Evolutionary conservation across 2,888 invertebrate species (phyloP).

Genomic region (Trichacis sp.): DNA sequence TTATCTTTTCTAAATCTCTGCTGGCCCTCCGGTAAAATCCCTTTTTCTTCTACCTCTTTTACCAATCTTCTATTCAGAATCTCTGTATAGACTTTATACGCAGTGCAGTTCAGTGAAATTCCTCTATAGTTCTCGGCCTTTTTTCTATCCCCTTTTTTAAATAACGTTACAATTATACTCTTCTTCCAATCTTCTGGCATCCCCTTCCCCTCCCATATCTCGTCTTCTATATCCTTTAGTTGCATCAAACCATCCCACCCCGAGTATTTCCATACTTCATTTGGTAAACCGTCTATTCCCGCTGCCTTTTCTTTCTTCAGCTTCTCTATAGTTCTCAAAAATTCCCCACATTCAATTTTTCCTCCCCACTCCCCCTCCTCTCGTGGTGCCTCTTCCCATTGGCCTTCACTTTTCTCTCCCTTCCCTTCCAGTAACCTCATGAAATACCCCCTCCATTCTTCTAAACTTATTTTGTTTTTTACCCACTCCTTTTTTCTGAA

Average conservation of each 20-base stretch:
- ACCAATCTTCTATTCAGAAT: conserved; percentile 31
- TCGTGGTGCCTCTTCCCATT: neutral
- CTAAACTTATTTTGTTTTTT: neutral
- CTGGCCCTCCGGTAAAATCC: conserved; percentile 40
- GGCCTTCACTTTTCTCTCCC: neutral
- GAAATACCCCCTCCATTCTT: neutral
- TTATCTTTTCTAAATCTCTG: conserved; percentile 34
- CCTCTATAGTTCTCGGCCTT: conserved; percentile 36
- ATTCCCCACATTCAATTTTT: no score
- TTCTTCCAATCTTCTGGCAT: conserved; percentile 38
- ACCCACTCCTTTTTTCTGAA: neutral
- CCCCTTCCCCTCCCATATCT: conserved; percentile 28
- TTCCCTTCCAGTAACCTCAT: neutral
- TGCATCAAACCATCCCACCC: conserved; percentile 5
- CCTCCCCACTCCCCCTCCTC: no score
- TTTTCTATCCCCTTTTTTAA: conserved; percentile 34
- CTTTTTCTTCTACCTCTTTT: conserved; percentile 24
- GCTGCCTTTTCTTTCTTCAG: conserved; percentile 27
- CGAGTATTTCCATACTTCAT: conserved; percentile 30
- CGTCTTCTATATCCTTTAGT: neutral
- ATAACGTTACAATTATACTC: conserved; percentile 30
- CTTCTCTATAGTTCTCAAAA: conserved; percentile 26
- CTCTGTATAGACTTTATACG: conserved; percentile 38
- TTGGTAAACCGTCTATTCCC: no score
- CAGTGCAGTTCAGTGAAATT: conserved; percentile 31